Evolutionary conservation across 2,113 vertebrate genomes (phyloP), one percentile per base, ranked within the genome.

Genomic region (Brienomyrus brachyistius): DNA sequence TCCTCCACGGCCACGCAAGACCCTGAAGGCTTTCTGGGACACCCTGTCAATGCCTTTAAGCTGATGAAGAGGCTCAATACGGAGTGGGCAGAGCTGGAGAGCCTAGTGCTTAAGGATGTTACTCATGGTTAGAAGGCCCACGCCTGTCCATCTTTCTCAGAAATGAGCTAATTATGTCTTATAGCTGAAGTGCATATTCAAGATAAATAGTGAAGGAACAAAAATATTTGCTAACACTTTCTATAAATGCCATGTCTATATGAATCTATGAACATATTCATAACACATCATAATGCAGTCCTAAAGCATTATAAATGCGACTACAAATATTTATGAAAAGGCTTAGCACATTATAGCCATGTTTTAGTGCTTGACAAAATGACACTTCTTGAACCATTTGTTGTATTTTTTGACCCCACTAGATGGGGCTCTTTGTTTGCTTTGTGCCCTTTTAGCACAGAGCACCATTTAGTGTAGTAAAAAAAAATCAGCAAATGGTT

Each of bases 31-130:
- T 99, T 97, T 94, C 93, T 99, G 92, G 98, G 98, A 4, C 98
- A 99, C 48, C 98, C 98, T 54, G 98, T 99, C 88, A 99, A 99
- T 83, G 98, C 98, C 1, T 99, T 99, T 94, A 99, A 99, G 92
- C 94, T 99, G 93, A 95, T 99, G 98, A 99, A 99, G 92, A 95
- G 98, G 85, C 95, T 99, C 43, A 99, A 99, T 94, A 97, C 97
- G 0, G 98, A 99, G 92, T 99, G 98, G 98, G 95, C 95, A 0
- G 95, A 98, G 89, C 95, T 99, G 94, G 98, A 99, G 94, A 99
- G 93, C 94, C 96, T 99, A 89, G 97, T 99, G 45, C 97, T 99
- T 86, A 97, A 97, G 90, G 98, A 99, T 92, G 98, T 98, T 94
- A 97, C 98, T 17, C 97, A 98, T 90, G 98, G 98, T 99, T 93